phyloP scores from a whole-genome alignment of 2,797 vertebrate species.

The Rhinophrynus dorsalis region DNA sequence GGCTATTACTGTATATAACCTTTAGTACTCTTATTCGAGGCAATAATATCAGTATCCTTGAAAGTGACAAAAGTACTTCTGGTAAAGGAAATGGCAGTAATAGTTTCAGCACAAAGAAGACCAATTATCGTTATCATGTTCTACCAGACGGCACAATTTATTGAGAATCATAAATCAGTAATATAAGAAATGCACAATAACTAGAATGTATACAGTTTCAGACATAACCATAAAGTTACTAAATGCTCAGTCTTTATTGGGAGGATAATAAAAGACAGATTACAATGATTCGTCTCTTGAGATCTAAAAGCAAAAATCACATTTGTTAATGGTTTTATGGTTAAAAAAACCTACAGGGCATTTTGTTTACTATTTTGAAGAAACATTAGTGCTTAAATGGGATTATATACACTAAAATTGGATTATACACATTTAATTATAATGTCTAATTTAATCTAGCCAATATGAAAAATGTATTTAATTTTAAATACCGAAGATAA shows the following conservation, averaged over 20 bases:
- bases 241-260: slow-evolving; percentile 24
- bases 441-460: no score
- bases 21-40: slow-evolving; percentile 16
- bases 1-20: slow-evolving; percentile 23
- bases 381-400: no score
- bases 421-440: no score
- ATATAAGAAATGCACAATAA: slow-evolving; percentile 17
- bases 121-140: slow-evolving; percentile 36
- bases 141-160: slow-evolving; percentile 24
- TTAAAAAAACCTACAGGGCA: no score
- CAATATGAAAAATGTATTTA: no score
- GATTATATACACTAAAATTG: no score
- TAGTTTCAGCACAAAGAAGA: slow-evolving; percentile 18
- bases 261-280: neutral
- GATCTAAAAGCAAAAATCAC: neutral
- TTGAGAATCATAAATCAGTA: slow-evolving; percentile 34
- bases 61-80: slow-evolving; percentile 37
- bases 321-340: no score
- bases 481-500: no score
- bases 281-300: slow-evolving; percentile 7
- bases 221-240: slow-evolving; percentile 34
- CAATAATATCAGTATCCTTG: slow-evolving; percentile 31
- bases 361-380: no score
- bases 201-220: slow-evolving; percentile 21
- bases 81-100: slow-evolving; percentile 18